Base-by-base conservation (phyloP, 2,888 invertebrate genomes). In the Saturnia japonica region DNA sequence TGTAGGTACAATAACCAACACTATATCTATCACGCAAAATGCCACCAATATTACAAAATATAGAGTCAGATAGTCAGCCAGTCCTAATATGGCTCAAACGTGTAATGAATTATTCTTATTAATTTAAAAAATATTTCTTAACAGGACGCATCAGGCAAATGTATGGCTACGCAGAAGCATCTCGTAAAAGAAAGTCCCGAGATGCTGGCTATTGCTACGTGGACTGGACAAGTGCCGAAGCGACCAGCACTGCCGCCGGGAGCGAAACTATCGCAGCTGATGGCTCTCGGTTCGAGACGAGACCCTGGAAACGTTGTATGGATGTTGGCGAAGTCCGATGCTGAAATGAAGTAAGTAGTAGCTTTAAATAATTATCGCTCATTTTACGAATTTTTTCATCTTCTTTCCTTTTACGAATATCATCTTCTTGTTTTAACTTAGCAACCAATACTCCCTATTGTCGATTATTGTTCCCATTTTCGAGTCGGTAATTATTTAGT, bases 131-230 rank as follows among this genome's bases (percentile, higher is more conserved):
- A 57, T 64, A 54, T 70, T 68, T 70, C 34, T 25, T 28, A 64
- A 28, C 82, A 94, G 94, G 94, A 94, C 71, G 94, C 94, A 64
- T 91, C 94, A 40, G 94, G 92, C 0, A 94, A 94, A 81, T 91
- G 93, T 80, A 85, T 94, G 82, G 93, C 94, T 28, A 93, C 94
- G 70, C 93, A 94, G 78, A 94, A 94, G 72, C 89, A 94, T 77
- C 94, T 96, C 74, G 96, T 98, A 74, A 96, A 96, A 85, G 97
- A 97, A 82, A 96, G 97, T 40, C 97, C 97, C 0, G 97, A 97
- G 85, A 95, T 97, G 95, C 91, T 97, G 81, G 97, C 97, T 40
- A 97, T 97, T 73, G 96, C 97, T 1, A 96, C 96, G 78, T 97
- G 96, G 96, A 97, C 97, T 0, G 95, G 96, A 6, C 96, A 96